Evolutionary conservation across 64 coral and sea anemone genomes (phyloP).

Genomic region (Hydrozoanthus tunicans): DNA sequence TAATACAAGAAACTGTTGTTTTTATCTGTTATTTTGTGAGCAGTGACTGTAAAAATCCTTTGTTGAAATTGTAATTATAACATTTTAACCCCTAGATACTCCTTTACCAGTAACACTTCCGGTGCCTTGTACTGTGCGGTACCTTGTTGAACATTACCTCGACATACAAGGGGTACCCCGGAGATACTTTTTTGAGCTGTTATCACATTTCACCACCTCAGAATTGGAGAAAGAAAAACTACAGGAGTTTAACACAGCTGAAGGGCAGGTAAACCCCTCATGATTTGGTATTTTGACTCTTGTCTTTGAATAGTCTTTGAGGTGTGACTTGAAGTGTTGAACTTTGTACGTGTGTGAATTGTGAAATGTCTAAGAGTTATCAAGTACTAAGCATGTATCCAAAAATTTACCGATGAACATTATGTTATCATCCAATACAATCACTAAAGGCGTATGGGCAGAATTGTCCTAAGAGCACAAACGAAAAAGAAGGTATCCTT

Average conservation of each 20-base stretch:
- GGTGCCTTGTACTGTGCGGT: conserved; percentile 78
- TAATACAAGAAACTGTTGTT: no score
- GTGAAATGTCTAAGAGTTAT: no score
- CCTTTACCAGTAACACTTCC: conserved; percentile 75
- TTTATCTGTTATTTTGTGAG: neutral
- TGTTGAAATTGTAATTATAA: neutral
- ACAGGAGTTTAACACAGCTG: conserved; percentile 88
- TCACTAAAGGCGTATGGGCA: no score
- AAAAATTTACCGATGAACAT: no score
- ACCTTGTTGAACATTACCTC: conserved; percentile 89
- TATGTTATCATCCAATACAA: no score
- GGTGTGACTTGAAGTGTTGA: no score
- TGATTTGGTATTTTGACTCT: no score
- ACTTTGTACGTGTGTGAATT: no score
- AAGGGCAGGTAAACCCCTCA: conserved; percentile 77
- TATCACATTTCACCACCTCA: conserved; percentile 94
- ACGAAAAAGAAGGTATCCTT: no score
- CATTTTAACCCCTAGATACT: conserved; percentile 56
- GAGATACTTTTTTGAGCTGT: conserved; percentile 96
- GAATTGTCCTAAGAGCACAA: no score
- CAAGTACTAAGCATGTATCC: no score
- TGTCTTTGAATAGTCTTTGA: no score
- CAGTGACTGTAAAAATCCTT: neutral
- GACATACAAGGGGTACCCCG: conserved; percentile 93
- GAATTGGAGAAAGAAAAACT: conserved; percentile 98